Base-by-base conservation (phyloP, 1,140 invertebrate species). In the Plodia interpunctella region DNA sequence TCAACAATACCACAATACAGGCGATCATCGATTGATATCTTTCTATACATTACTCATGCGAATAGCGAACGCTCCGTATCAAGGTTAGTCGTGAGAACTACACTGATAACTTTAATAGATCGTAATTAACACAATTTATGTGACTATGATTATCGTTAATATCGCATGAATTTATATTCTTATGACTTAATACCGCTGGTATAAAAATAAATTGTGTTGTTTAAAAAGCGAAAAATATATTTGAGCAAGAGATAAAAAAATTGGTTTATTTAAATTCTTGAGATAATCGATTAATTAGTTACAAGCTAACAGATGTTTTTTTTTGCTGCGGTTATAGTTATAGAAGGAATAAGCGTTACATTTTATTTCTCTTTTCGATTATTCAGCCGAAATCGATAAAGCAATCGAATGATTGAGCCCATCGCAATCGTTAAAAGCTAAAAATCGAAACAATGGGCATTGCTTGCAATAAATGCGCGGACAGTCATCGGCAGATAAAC, bases 31-130 rank as follows among this genome's bases (percentile, higher is more conserved):
- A 73, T 73, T 63, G 59, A 32, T 70, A 76, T 76, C 71, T 63
- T 19, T 49, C 63, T 59, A 70, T 68, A 70, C 74, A 74, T 75
- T 76, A 77, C 72, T 64, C 62, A 75, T 72, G 68, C 72, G 51
- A 70, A 49, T 73, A 13, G 38, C 38, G 6, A 44, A 17, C n/a
- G 38, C 15, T 44, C 10, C 15, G 13, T 54, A 73, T 74, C 63
- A 72, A 70, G 72, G 66, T 68, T 69, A 71, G 53, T 68, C 61
- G 60, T 69, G 72, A 66, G 66, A 61, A 63, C 63, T 15, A 15
- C 6, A 15, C 35, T 44, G 38, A 44, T 44, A 44, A 44, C 15
- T 44, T 44, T 44, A 44, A 44, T 44, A 44, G 38, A 15, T 44
- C 15, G 38, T 44, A 44, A 44, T 44, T 44, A 44, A 44, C 13